Base-by-base conservation (phyloP, 2,113 vertebrate genomes). In the Labeo catla region DNA sequence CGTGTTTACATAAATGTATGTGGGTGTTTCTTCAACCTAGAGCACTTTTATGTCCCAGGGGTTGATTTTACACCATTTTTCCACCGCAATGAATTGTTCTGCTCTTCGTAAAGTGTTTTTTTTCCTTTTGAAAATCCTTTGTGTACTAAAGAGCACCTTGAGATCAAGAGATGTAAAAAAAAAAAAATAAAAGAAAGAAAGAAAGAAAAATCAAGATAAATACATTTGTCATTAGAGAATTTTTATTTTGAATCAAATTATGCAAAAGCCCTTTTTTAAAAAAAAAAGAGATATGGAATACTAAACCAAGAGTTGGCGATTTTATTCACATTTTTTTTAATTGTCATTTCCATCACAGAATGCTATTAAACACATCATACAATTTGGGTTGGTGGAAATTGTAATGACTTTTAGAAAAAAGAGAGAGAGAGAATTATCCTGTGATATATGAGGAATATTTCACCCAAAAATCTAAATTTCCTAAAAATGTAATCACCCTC, bases 21-120 rank as follows among this genome's bases (percentile, higher is more conserved):
- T 19, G 50, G 15, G 76, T 77, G 49, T 77, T 77, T 36, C 12
- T 77, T 77, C 28, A 77, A 77, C 68, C 6, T 43, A 72, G 57
- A 59, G 57, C 19, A 9, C 68, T 45, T 68, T 36, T 72, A 45
- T 72, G 36, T 72, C 39, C 68, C 16, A n/a, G 39, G 16, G 68
- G 68, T 43, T 43, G 36, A 72, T 72, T 43, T 72, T 43, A 2
- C 68, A 21, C 36, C 36, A 21, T 70, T 70, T 66, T 72, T 43
- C 68, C 36, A 72, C 36, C 68, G 21, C 16, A 72, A 21, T 2
- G 0, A 43, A 43, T 43, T 72, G 68, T 43, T 11, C 36, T 43
- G 66, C 36, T 70, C 16, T 70, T 43, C 6, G 19, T 16, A 19
- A 10, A 70, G 36, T 43, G 15, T 61, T 43, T 43, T 70, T 36